A percentile compares a stretch with the other conserved stretches of the same genome.
Evolutionary conservation across 1,140 invertebrate genomes (phyloP).

Genomic region (Battus philenor): DNA sequence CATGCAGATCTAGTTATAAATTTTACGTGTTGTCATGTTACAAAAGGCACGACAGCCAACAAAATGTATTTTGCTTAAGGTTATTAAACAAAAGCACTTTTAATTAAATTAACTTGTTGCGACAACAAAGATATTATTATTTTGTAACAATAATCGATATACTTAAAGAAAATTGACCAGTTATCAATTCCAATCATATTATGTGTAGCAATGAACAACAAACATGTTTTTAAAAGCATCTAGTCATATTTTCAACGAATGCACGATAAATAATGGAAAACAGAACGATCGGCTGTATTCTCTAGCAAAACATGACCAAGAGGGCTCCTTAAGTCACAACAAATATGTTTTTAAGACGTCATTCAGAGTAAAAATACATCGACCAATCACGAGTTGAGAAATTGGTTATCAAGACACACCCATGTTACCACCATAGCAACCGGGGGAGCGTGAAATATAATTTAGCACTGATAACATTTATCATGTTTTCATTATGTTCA

Average conservation of each 20-base stretch:
- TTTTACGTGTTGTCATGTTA: no score
- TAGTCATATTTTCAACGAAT: constrained; percentile 61
- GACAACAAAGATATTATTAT: no score
- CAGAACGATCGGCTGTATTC: constrained; percentile 39
- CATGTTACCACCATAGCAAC: constrained; percentile 55
- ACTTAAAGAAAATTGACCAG: no score
- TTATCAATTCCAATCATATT: neutral
- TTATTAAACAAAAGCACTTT: no score
- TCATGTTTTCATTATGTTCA: constrained; percentile 21
- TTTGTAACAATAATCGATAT: no score
- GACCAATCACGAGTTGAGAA: constrained; percentile 34
- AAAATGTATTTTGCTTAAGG: no score
- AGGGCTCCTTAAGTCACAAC: constrained; percentile 44
- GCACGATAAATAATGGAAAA: constrained; percentile 69
- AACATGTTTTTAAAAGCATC: constrained; percentile 29
- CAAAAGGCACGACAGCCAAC: no score
- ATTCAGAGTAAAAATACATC: constrained; percentile 31
- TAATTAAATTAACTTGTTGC: no score
- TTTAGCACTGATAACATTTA: constrained; percentile 21
- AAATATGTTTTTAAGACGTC: constrained; percentile 70
- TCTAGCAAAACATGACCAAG: constrained; percentile 60
- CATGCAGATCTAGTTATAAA: no score
- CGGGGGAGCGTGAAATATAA: constrained; percentile 19
- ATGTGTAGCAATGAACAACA: neutral
- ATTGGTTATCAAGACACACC: constrained; percentile 64